Base-by-base conservation (phyloP, 2,113 vertebrate species). In the Mastomys natalensis region DNA sequence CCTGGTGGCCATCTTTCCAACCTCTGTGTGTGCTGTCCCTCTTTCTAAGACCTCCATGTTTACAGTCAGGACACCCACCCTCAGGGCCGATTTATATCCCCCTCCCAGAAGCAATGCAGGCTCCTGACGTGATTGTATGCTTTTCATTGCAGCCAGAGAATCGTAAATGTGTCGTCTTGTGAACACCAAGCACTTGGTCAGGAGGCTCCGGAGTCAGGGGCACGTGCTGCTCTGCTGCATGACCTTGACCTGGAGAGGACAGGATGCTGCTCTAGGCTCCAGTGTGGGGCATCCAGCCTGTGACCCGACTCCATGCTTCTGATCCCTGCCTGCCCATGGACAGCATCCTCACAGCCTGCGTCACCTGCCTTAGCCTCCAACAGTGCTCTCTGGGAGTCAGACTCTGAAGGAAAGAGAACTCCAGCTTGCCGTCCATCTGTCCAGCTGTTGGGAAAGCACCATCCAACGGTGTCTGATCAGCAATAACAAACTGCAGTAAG, bases 101-200 rank as follows among this genome's bases (percentile, higher is more conserved):
- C 7, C 17, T 40, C n/a, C 17, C 5, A n/a, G 19, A 0, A 34
- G 81, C 6, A 68, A 19, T 51, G 10, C 19, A 43, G 0, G 51
- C 48, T 48, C 45, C 60, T 62, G n/a, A 62, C 26, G 2, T 7
- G 1, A 45, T 26, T 34, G 0, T 29, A 12, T 84, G n/a, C 62
- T 80, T 34, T 26, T 7, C 64, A 15, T 92, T 95, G 13, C 93
- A 96, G 95, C 45, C 66, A 66, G 26, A 66, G 29, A 66, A 31
- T 80, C 84, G 53, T n/a, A n/a, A n/a, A n/a, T n/a, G n/a, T n/a
- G n/a, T n/a, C n/a, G n/a, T n/a, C n/a, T n/a, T n/a, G n/a, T 96
- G 94, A 96, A n/a, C 0, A 29, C 60, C 21, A 0, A 19, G 66
- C 4, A 0, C 29, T 73, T 68, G 16, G 5, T 5, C 6, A 43